Evolutionary conservation across 1,140 invertebrate species (phyloP).

Genomic region (Psilanteris sp.): DNA sequence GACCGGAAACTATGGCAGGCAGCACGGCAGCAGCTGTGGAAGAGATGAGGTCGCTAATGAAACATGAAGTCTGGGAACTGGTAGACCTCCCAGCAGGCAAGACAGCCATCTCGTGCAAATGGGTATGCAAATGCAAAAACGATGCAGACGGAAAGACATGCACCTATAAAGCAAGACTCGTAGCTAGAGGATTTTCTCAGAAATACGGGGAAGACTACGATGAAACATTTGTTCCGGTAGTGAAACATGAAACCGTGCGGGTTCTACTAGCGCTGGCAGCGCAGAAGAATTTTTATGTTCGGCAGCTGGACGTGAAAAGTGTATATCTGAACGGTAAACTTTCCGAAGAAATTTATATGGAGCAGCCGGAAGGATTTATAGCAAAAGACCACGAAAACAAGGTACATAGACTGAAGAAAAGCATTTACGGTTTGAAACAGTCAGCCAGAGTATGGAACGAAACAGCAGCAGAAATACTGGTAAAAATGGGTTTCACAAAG

Average conservation of each 20-base stretch:
- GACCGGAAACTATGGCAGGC: conserved; percentile 16
- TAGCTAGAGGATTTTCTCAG: conserved; percentile 76
- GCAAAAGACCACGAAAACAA: conserved; percentile 5
- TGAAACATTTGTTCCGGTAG: conserved; percentile 72
- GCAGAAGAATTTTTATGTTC: conserved; percentile 20
- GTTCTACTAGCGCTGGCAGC: conserved; percentile 20
- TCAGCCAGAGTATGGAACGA: conserved; percentile 16
- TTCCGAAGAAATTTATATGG: conserved; percentile 23
- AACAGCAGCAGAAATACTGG: conserved; percentile 2
- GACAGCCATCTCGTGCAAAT: conserved; percentile 65
- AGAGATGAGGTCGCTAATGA: conserved; percentile 24
- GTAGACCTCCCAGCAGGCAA: conserved; percentile 47
- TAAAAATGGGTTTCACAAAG: not conserved
- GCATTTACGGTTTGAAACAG: conserved; percentile 13
- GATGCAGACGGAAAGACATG: conserved; percentile 65
- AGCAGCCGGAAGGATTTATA: conserved; percentile 33
- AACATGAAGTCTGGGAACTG: conserved; percentile 63
- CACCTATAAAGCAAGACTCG: conserved; percentile 74
- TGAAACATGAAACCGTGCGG: conserved; percentile 43
- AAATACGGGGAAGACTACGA: conserved; percentile 69
- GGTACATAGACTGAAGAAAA: conserved; percentile 7
- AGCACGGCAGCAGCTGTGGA: conserved; percentile 14
- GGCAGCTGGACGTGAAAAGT: conserved; percentile 28
- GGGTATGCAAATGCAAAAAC: conserved; percentile 71
- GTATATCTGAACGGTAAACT: conserved; percentile 34